Conservation (phyloP, 2,113 vertebrate species). For the Canis aureus region DNA sequence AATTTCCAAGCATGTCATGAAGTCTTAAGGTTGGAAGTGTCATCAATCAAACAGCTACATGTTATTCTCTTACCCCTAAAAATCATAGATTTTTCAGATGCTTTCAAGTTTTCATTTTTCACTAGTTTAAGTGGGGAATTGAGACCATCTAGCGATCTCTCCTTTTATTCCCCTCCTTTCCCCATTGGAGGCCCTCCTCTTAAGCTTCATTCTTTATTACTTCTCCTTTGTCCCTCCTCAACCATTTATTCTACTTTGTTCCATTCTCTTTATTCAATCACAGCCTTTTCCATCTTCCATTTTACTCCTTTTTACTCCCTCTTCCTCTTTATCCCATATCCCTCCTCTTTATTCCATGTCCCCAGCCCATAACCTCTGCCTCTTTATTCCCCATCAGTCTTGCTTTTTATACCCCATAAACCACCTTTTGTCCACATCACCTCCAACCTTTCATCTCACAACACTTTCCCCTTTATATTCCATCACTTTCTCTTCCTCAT, state of each 20-base stretch:
- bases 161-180: neutral
- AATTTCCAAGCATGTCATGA: conserved; percentile 33
- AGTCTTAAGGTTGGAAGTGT: neutral
- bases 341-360: neutral
- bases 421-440: neutral
- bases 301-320: neutral
- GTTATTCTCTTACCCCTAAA: conserved; percentile 7
- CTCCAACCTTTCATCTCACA: neutral
- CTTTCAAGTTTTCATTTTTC: conserved; percentile 26
- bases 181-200: neutral
- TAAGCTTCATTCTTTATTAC: neutral
- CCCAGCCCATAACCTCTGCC: no score
- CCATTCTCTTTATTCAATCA: neutral
- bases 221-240: neutral
- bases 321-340: neutral
- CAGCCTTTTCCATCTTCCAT: neutral
- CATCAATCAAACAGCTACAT: neutral
- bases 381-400: neutral
- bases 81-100: neutral
- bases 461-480: neutral
- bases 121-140: neutral
- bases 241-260: neutral
- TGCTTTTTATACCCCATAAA: neutral
- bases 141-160: neutral
- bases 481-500: neutral